Evolutionary conservation across 1,140 invertebrate genomes (phyloP).

Genomic region (Gryon sp.): DNA sequence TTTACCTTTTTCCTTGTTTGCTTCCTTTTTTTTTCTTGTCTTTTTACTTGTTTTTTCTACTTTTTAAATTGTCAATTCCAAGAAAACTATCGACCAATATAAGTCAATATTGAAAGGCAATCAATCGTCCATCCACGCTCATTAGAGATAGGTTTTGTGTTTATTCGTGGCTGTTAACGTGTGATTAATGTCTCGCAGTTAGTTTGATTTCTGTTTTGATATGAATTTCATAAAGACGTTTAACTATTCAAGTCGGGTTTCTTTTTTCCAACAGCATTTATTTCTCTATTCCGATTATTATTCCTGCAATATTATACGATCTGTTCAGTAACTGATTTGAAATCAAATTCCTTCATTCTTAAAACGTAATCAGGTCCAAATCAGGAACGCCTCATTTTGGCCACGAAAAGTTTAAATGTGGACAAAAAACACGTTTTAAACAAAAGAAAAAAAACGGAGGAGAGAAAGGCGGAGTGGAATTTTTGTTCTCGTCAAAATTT

Average conservation of each 20-base stretch:
- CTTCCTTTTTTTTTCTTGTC: no score
- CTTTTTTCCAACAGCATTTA: no score
- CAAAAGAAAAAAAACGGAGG: neutral
- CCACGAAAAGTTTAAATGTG: no score
- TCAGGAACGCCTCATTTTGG: no score
- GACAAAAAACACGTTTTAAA: no score
- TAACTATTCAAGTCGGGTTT: no score
- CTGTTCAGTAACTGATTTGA: no score
- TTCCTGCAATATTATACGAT: no score
- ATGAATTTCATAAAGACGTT: neutral
- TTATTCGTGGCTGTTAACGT: neutral
- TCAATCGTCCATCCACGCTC: constrained; percentile 19
- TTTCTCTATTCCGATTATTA: no score
- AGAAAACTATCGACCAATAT: constrained; percentile 3
- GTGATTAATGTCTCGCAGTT: constrained; percentile 18
- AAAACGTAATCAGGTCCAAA: no score
- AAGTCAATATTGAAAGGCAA: constrained; percentile 10
- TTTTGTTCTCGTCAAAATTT: constrained; percentile 32
- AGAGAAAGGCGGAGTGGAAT: neutral
- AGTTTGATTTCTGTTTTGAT: neutral
- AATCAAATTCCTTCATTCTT: no score
- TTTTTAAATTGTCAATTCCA: constrained; percentile 11
- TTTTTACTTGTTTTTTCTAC: constrained; percentile 25
- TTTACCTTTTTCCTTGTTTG: neutral
- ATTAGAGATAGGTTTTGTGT: constrained; percentile 18